These are phyloP conservation scores for Phataginus tetradactyla DNA, from an alignment of 2,797 vertebrate species.

Conservation along the genomic window DNA sequence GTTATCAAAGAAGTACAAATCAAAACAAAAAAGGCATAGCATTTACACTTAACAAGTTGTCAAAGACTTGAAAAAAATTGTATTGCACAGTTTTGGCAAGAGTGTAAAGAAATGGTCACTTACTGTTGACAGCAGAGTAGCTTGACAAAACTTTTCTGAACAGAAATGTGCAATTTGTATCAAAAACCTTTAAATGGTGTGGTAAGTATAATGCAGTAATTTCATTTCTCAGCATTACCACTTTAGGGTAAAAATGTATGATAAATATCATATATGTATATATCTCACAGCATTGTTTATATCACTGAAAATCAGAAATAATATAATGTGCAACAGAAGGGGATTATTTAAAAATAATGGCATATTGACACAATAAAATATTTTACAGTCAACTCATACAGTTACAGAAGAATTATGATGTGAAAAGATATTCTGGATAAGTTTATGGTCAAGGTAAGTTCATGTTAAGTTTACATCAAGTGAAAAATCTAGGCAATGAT, in stretches of 20 bases:
- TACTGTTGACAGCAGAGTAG: constrained; percentile 17
- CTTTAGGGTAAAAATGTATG: background rate
- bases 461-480: background rate
- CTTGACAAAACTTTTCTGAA: constrained; percentile 49
- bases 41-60: constrained; percentile 52
- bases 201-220: constrained; percentile 7
- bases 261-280: background rate
- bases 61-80: constrained; percentile 58
- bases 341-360: background rate
- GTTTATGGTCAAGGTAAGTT: background rate
- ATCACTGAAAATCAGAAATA: background rate
- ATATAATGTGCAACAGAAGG: background rate
- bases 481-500: background rate
- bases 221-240: background rate
- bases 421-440: background rate
- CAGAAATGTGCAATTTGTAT: background rate
- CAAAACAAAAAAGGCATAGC: constrained; percentile 53
- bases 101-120: constrained; percentile 43
- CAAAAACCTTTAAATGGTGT: constrained; percentile 16
- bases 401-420: background rate
- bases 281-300: background rate
- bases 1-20: constrained; percentile 46
- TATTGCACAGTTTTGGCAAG: constrained; percentile 10
- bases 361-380: background rate
- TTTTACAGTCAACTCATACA: background rate